A percentile compares a stretch with the other conserved stretches of the same genome.
Conservation (phyloP, 2,888 invertebrate species). For the Nematopogon swammerdamellus region DNA sequence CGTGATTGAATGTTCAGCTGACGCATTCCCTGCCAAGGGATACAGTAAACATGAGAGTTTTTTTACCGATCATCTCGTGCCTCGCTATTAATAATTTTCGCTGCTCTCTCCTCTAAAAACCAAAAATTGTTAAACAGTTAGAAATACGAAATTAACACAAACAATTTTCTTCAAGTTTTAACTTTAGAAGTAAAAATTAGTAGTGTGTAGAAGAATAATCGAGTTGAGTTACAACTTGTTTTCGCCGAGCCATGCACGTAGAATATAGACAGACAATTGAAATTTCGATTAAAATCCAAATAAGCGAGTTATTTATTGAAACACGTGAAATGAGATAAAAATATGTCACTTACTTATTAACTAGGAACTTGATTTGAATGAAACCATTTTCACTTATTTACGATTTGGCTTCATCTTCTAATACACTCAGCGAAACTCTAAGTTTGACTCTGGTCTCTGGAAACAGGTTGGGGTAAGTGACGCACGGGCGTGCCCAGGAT, state of each 20-base stretch:
- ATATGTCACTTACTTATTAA: slow-evolving; percentile 2
- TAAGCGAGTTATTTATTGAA: slow-evolving; percentile 2
- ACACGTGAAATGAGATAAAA: slow-evolving; percentile 2
- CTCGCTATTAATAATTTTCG: slow-evolving; percentile 26
- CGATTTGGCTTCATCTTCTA: no score
- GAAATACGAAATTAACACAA: slow-evolving; percentile 20
- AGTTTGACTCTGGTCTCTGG: no score
- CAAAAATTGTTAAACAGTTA: slow-evolving; percentile 42
- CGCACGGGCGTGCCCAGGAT: no score
- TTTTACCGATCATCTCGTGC: slow-evolving; percentile 35
- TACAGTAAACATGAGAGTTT: no score
- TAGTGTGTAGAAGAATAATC: slow-evolving; percentile 4
- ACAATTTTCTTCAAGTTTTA: slow-evolving; percentile 6
- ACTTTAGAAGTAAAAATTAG: slow-evolving; percentile 2
- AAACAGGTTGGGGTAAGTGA: no score
- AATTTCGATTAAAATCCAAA: slow-evolving; percentile 1
- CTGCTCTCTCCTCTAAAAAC: slow-evolving; percentile 54
- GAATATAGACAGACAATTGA: not conserved
- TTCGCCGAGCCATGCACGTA: not conserved
- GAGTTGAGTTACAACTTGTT: slow-evolving; percentile 9
- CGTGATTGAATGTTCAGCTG: not conserved
- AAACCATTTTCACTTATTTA: no score
- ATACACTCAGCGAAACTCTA: no score
- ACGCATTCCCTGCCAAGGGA: slow-evolving; percentile 8
- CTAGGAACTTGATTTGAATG: no score